Base-by-base conservation (phyloP, 2,888 invertebrate species). In the Drosophila testacea region DNA sequence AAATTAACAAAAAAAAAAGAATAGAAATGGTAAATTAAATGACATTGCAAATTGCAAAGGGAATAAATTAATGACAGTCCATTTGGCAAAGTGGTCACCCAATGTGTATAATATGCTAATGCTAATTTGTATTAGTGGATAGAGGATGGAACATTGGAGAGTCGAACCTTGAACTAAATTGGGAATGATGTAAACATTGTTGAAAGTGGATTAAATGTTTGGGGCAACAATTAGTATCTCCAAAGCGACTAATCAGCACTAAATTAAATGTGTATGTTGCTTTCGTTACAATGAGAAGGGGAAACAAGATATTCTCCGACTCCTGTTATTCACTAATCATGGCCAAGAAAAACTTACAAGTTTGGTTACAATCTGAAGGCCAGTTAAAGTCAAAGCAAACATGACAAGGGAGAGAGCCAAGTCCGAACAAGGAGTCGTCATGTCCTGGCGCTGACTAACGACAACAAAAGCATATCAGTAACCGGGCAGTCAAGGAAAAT, bases 41-140 rank as follows among this genome's bases (percentile, higher is more conserved):
- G 82, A 73, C 75, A 79, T 56, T 67, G 84, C 82, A 73, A 84
- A 78, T 78, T 80, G 82, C 78, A 80, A 75, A 63, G 84, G 87
- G 87, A 83, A 83, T 83, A 69, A 78, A 72, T 82, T 78, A 78
- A 83, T 87, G 80, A 59, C 68, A 69, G 74, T 76, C 71, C 80
- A 80, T 84, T 87, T 70, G 60, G 66, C 41, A 65, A 71, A 79
- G 60, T 79, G 81, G 64, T 60, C 74, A 69, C 63, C 59, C 60
- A 30, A 66, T 66, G 65, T 66, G 72, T 51, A 47, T 56, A 69
- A 77, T 79, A 83, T 79, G 81, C 63, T 73, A 86, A 86, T 83
- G 55, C 44, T 56, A 56, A 56, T 56, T 77, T 67, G 54, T 52
- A 52, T 70, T 61, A 60, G 63, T 75, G 68, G 67, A 64, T 66